Percentiles rank a stretch among this genome's conserved stretches.
These are phyloP conservation scores for Upupa epops DNA, from an alignment of 2,113 vertebrate species.

Conservation along the genomic window DNA sequence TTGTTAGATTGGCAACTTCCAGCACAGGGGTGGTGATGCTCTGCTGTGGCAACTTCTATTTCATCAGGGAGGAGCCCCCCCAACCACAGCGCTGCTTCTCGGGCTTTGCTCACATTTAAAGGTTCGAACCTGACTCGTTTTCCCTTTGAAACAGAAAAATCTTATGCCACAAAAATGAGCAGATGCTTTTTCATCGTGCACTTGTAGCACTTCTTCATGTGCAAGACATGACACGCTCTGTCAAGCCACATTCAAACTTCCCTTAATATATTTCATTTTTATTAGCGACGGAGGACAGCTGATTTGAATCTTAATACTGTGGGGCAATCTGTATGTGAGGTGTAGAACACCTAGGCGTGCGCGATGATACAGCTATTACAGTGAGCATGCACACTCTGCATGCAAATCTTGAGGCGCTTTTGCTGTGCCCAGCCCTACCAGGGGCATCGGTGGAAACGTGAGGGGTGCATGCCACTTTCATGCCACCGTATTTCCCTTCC, in stretches of 20 bases:
- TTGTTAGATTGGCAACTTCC: neutral
- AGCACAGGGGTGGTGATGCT: neutral
- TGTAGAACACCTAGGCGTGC: neutral
- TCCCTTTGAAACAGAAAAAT: neutral
- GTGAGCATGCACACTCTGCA: neutral
- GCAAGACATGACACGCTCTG: neutral
- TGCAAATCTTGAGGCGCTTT: neutral
- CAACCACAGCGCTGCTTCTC: neutral
- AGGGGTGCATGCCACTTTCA: neutral
- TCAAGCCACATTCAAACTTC: constrained; percentile 25
- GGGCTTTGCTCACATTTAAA: neutral
- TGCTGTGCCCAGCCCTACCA: neutral
- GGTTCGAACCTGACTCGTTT: neutral
- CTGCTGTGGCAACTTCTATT: constrained; percentile 24
- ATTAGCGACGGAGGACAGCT: neutral
- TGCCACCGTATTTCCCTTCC: neutral
- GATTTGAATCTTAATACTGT: constrained; percentile 11
- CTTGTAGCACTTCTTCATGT: neutral
- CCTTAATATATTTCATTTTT: constrained; percentile 8
- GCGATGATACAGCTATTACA: neutral
- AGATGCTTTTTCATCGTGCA: neutral
- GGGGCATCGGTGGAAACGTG: neutral
- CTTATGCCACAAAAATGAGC: neutral
- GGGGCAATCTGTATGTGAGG: neutral
- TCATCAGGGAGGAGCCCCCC: neutral